Conservation (phyloP, 2,888 invertebrate species). For the Ctena decussata region DNA sequence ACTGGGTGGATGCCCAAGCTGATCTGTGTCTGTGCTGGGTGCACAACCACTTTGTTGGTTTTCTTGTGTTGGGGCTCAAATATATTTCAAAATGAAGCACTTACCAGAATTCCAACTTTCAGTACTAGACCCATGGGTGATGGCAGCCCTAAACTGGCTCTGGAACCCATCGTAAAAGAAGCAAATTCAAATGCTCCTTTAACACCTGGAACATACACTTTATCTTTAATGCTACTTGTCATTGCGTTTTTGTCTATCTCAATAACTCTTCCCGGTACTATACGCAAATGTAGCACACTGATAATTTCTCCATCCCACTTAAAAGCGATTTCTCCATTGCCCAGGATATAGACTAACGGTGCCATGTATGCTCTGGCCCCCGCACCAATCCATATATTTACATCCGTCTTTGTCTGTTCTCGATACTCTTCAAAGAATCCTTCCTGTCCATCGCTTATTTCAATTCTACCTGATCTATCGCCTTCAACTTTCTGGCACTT, state of each 20-base stretch:
- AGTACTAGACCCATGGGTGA: conserved; percentile 73
- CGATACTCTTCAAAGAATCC: conserved; percentile 68
- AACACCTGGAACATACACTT: conserved; percentile 58
- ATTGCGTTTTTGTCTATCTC: conserved; percentile 70
- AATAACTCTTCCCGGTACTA: conserved; percentile 74
- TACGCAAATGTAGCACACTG: conserved; percentile 75
- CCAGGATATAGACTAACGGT: conserved; percentile 75
- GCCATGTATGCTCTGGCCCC: conserved; percentile 71
- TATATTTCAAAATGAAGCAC: too few species aligned
- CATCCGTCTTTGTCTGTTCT: conserved; percentile 66
- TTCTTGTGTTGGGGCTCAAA: too few species aligned
- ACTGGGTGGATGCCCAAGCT: too few species aligned
- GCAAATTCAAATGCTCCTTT: conserved; percentile 75
- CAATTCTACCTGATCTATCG: conserved; percentile 72
- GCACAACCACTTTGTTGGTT: too few species aligned
- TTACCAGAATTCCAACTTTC: conserved; percentile 77
- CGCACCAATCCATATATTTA: conserved; percentile 77
- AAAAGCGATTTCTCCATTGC: conserved; percentile 76
- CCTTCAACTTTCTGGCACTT: conserved; percentile 67
- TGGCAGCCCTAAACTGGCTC: conserved; percentile 70
- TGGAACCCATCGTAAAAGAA: conserved; percentile 75
- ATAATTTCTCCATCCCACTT: conserved; percentile 78
- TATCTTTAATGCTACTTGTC: conserved; percentile 69
- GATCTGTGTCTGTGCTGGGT: too few species aligned
- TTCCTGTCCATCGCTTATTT: conserved; percentile 63